Conservation (phyloP, 2,888 invertebrate genomes). For the Coleophora deauratella region DNA sequence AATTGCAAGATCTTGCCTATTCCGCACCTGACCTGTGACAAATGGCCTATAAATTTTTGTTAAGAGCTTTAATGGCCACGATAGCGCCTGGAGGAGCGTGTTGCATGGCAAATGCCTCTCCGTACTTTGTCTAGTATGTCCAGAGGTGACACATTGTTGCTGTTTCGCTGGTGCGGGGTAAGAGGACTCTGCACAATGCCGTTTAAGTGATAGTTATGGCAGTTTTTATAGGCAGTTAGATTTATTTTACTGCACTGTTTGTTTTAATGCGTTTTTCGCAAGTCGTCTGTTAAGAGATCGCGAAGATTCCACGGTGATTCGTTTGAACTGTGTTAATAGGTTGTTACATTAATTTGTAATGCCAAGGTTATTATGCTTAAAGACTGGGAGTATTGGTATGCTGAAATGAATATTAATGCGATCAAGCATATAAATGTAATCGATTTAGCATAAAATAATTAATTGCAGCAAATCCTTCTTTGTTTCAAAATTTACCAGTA, state of each 20-base stretch:
- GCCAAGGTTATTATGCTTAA: too few relatives aligned
- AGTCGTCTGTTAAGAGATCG: conserved; percentile 44
- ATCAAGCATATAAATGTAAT: too few relatives aligned
- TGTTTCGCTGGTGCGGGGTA: conserved; percentile 42
- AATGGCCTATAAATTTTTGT: conserved; percentile 36
- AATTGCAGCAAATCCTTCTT: too few relatives aligned
- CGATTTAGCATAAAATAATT: too few relatives aligned
- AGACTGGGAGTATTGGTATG: too few relatives aligned
- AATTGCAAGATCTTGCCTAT: conserved; percentile 22
- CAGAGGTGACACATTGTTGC: conserved; percentile 38
- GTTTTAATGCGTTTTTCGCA: conserved; percentile 69
- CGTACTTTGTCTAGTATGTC: conserved; percentile 24
- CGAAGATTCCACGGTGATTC: conserved; percentile 50
- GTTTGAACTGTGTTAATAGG: conserved; percentile 35
- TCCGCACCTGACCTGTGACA: conserved; percentile 28
- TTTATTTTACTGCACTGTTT: conserved; percentile 73
- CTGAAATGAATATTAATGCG: too few relatives aligned
- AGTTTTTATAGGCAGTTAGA: conserved; percentile 73
- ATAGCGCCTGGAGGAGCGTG: conserved; percentile 22
- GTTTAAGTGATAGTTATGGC: conserved; percentile 74
- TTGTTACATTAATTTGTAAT: not conserved
- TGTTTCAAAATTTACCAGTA: too few relatives aligned
- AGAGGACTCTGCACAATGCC: conserved; percentile 58
- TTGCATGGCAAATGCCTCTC: conserved; percentile 29
- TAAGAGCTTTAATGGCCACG: conserved; percentile 23